Conservation (phyloP, 1,140 invertebrate species). For the Papilio dardanus region DNA sequence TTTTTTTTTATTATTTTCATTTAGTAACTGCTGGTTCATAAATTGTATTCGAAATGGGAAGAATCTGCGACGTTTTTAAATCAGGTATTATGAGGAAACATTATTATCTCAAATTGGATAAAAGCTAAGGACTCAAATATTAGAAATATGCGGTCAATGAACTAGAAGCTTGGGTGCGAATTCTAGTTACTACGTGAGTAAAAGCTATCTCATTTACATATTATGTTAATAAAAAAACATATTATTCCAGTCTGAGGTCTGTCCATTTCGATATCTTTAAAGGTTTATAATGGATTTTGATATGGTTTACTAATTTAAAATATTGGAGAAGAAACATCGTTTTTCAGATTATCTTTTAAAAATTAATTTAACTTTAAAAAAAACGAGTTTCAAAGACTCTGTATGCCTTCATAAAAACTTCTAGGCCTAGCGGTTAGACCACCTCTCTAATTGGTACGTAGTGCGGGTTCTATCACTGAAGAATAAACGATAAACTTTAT, state of each 20-base stretch:
- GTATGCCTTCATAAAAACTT: not conserved
- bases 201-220: conserved; percentile 11
- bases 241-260: not conserved
- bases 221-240: not conserved
- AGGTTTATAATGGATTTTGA: not conserved
- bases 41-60: no score
- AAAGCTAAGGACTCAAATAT: not conserved
- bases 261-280: not conserved
- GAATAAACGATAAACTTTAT: no score
- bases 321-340: no score
- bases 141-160: not conserved
- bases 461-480: not conserved
- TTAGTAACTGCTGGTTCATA: no score
- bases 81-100: not conserved
- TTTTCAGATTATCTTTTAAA: no score
- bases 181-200: not conserved
- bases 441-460: not conserved
- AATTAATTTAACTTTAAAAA: not conserved
- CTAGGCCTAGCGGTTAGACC: not conserved
- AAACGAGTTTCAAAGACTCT: not conserved
- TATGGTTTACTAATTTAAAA: no score
- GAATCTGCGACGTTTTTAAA: not conserved
- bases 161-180: not conserved
- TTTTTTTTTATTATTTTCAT: no score
- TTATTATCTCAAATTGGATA: no score